A percentile compares a stretch with the other conserved stretches of the same genome.
These are phyloP conservation scores for Rhombomys opimus DNA, from an alignment of 2,113 vertebrate genomes.

Conservation along the genomic window DNA sequence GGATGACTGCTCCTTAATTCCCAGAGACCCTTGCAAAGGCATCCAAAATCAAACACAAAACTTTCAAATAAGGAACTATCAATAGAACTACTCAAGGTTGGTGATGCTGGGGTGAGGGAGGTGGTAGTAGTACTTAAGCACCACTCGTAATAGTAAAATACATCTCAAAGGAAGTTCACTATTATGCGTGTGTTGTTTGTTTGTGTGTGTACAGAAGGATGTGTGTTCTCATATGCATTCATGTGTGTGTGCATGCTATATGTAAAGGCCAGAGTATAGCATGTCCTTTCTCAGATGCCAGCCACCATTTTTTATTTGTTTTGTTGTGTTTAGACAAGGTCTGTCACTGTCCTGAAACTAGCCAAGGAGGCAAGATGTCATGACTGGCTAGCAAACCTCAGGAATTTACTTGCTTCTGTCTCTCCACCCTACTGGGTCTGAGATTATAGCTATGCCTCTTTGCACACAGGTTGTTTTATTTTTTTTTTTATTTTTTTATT, in stretches of 20 bases:
- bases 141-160: neutral
- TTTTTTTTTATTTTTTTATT: too few relatives aligned
- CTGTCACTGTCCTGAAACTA: neutral
- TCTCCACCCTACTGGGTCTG: too few relatives aligned
- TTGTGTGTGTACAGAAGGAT: neutral
- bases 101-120: neutral
- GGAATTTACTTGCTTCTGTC: neutral
- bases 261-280: neutral
- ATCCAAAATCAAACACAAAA: constrained; percentile 45
- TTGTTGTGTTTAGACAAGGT: neutral
- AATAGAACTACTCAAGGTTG: constrained; percentile 14
- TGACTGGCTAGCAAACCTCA: neutral
- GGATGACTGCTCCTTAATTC: neutral
- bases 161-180: neutral
- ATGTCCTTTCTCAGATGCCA: neutral
- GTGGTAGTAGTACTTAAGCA: neutral
- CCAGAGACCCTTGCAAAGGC: neutral
- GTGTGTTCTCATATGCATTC: neutral
- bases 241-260: neutral
- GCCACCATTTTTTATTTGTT: neutral
- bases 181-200: neutral
- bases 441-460: neutral
- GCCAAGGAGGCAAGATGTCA: neutral
- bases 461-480: neutral
- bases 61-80: constrained; percentile 4